Percentiles rank a stretch among this genome's conserved stretches.
Evolutionary conservation across 2,888 invertebrate species (phyloP).

Genomic region (Meandrusa payeni): DNA sequence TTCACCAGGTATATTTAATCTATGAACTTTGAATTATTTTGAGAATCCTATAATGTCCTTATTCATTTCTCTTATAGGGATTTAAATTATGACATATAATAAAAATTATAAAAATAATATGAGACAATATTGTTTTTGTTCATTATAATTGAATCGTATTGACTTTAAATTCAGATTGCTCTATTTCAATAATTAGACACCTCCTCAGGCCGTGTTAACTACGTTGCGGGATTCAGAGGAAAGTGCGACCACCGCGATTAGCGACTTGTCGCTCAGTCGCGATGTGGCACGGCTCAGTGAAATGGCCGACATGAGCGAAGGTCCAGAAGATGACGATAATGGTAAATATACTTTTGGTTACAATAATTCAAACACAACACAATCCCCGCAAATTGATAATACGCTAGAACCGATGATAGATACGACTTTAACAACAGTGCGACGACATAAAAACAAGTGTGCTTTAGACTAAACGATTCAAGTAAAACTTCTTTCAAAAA

Average conservation of each 20-base stretch:
- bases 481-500: no score
- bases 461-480: no score
- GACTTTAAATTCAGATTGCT: constrained; percentile 18
- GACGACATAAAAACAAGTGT: no score
- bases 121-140: no score
- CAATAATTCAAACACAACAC: neutral
- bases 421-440: no score
- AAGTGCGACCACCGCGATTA: constrained; percentile 70
- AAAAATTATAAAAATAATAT: no score
- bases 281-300: constrained; percentile 87
- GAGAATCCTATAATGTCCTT: constrained; percentile 7
- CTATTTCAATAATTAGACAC: constrained; percentile 23
- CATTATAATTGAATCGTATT: constrained; percentile 8
- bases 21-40: constrained; percentile 10
- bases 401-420: no score
- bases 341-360: constrained; percentile 62
- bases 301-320: constrained; percentile 85
- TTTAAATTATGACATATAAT: neutral
- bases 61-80: constrained; percentile 4
- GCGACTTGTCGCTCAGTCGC: constrained; percentile 82
- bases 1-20: constrained; percentile 86
- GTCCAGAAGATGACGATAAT: constrained; percentile 87
- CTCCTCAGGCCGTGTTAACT: constrained; percentile 68
- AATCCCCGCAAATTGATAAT: no score
- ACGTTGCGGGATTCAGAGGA: constrained; percentile 79